A percentile compares a stretch with the other conserved stretches of the same genome.
Conservation (phyloP, 2,888 invertebrate genomes). For the Myathropa florea region DNA sequence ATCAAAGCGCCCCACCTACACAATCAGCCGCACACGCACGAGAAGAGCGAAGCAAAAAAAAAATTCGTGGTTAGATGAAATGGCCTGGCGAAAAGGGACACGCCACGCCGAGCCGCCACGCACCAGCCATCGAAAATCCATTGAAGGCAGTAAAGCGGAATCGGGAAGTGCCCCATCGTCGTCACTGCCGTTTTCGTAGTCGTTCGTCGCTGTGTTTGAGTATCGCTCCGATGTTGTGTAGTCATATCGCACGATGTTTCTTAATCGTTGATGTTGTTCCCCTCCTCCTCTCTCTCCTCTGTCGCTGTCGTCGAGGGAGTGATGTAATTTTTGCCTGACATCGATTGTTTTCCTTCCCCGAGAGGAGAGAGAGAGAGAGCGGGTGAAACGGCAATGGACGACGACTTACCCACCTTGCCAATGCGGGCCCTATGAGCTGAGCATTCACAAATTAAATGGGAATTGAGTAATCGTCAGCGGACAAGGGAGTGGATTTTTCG, state of each 20-base stretch:
- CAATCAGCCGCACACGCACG: background rate
- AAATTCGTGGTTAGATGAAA: constrained; percentile 36
- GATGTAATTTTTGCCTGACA: constrained; percentile 57
- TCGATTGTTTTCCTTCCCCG: constrained; percentile 9
- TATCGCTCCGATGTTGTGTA: constrained; percentile 13
- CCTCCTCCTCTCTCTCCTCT: background rate
- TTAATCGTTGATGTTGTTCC: constrained; percentile 42
- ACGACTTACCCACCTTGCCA: background rate
- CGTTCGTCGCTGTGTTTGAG: constrained; percentile 3
- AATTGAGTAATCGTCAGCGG: constrained; percentile 35
- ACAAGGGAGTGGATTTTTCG: constrained; percentile 19
- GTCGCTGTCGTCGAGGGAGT: constrained; percentile 22
- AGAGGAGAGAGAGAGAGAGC: background rate
- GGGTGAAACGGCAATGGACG: background rate
- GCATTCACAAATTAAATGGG: constrained; percentile 39
- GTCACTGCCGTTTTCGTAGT: background rate
- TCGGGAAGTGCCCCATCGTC: background rate
- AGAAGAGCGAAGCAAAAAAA: background rate
- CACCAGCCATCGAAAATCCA: background rate
- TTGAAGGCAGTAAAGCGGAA: background rate
- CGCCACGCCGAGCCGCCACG: background rate
- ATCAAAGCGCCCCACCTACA: background rate
- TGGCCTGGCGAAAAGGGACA: constrained; percentile 45
- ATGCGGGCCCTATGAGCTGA: background rate
- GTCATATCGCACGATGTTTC: constrained; percentile 19